Conservation (phyloP, 2,888 invertebrate species). For the Hydraecia micacea region DNA sequence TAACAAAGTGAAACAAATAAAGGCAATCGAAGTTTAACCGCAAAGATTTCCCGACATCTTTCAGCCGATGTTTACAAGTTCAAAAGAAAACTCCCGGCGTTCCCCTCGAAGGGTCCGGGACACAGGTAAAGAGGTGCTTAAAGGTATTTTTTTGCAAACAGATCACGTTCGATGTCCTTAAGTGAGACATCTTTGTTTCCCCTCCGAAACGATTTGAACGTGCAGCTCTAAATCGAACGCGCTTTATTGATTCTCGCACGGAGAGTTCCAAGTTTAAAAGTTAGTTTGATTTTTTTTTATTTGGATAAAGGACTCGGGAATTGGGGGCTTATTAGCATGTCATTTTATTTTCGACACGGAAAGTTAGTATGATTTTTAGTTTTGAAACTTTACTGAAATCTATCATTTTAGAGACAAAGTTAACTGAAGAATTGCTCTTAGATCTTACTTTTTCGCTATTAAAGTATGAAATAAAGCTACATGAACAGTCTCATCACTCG, state of each 20-base stretch:
- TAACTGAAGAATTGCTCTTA: not conserved
- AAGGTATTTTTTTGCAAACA: conserved; percentile 87
- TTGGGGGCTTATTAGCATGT: conserved; percentile 21
- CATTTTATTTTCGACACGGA: not conserved
- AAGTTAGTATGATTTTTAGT: not conserved
- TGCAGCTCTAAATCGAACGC: conserved; percentile 77
- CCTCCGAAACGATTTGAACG: conserved; percentile 81
- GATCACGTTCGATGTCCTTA: conserved; percentile 89
- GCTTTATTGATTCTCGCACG: conserved; percentile 81
- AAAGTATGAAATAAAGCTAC: not conserved
- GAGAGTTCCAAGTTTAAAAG: conserved; percentile 52
- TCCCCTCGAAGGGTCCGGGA: conserved; percentile 73
- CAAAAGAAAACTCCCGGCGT: conserved; percentile 75
- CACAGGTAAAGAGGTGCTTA: conserved; percentile 85
- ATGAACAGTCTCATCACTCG: not conserved
- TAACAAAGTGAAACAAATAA: conserved; percentile 76
- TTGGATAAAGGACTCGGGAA: conserved; percentile 4
- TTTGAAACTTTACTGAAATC: not conserved
- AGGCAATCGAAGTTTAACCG: conserved; percentile 82
- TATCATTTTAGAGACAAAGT: not conserved
- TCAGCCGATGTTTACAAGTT: conserved; percentile 86
- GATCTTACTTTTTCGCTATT: not conserved
- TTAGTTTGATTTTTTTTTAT: conserved; percentile 41
- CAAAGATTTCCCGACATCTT: conserved; percentile 83
- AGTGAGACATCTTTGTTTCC: conserved; percentile 88